These are phyloP conservation scores for Drosophila seclusa DNA, from an alignment of 2,888 invertebrate species.

Conservation along the genomic window DNA sequence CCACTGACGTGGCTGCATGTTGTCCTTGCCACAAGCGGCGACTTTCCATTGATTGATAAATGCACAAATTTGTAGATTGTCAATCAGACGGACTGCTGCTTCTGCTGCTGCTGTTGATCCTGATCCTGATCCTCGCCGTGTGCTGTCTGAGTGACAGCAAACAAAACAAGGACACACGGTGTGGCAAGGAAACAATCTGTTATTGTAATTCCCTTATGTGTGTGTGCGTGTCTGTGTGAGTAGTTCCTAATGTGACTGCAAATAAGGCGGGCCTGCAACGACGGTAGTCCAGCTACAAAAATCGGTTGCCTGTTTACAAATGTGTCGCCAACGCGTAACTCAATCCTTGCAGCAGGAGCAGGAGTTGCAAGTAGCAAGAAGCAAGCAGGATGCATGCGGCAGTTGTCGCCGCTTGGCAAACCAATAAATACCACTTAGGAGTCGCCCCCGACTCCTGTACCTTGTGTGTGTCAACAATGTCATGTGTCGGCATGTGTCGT, in stretches of 20 bases:
- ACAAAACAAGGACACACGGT: constrained; percentile 54
- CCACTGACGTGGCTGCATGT: constrained; percentile 32
- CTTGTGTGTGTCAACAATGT: constrained; percentile 55
- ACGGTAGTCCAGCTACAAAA: constrained; percentile 66
- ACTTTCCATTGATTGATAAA: constrained; percentile 70
- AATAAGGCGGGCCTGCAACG: constrained; percentile 65
- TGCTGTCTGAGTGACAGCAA: constrained; percentile 56
- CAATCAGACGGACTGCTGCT: constrained; percentile 48
- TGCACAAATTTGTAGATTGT: constrained; percentile 76
- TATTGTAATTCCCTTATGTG: constrained; percentile 38
- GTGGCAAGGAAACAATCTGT: constrained; percentile 46
- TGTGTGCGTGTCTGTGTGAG: constrained; percentile 3
- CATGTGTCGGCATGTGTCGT: constrained; percentile 51
- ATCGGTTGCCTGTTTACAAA: constrained; percentile 76
- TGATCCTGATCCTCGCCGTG: constrained; percentile 42
- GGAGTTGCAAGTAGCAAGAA: constrained; percentile 27
- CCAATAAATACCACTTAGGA: constrained; percentile 78
- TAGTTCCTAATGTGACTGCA: constrained; percentile 64
- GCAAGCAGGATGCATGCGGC: constrained; percentile 68
- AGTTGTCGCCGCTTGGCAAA: constrained; percentile 78
- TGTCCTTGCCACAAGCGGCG: constrained; percentile 43
- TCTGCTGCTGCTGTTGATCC: background rate
- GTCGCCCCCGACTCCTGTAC: constrained; percentile 14
- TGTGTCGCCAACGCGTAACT: constrained; percentile 77
- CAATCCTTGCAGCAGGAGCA: constrained; percentile 61